Evolutionary conservation across 2,888 invertebrate genomes (phyloP), one percentile per base, ranked within the genome.

Genomic region (Pantelozetes paolii): DNA sequence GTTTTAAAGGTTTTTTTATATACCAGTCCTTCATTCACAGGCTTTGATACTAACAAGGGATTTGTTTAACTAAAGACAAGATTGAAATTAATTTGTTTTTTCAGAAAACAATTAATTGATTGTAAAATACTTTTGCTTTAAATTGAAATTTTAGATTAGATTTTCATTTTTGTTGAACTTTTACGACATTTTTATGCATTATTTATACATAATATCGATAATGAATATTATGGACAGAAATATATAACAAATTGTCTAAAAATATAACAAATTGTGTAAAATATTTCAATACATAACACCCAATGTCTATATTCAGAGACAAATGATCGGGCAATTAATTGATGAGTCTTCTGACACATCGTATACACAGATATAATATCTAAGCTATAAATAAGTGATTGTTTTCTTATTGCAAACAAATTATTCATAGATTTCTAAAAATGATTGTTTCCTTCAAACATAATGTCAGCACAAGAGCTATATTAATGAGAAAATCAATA

Each of bases 401-500:
- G 45, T 45, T 45, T 45, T 18, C 11, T 2, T 45, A 45, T 45
- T 13, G 15, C 54, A 54, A 54, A 54, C 23, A 54, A 54, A 54
- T 54, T 54, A 54, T 54, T 13, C 26, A 20, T 26, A 13, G 6
- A 54, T 54, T 54, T 54, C 8, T 20, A 26, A 54, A 54, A 54
- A 20, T 54, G 13, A 26, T 54, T 23, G 26, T 45, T 45, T 11
- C 11, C 54, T 11, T 5, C 6, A 9, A 26, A 2, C 6, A 28
- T 62, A n/a, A n/a, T 62, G 62, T 32, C 32, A 62, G 62, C 2
- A 18, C 36, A 62, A 11, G 26, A 13, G 8, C 23, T 32, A 36
- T 67, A 42, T 67, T 67, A 67, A 67, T 67, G 67, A 23, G 67
- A 67, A 67, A 67, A 67, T 67, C 67, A 42, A 67, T 67, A 67